A percentile compares a stretch with the other conserved stretches of the same genome.
Conservation (phyloP, 2,888 invertebrate species). For the Shargacucullia verbasci region DNA sequence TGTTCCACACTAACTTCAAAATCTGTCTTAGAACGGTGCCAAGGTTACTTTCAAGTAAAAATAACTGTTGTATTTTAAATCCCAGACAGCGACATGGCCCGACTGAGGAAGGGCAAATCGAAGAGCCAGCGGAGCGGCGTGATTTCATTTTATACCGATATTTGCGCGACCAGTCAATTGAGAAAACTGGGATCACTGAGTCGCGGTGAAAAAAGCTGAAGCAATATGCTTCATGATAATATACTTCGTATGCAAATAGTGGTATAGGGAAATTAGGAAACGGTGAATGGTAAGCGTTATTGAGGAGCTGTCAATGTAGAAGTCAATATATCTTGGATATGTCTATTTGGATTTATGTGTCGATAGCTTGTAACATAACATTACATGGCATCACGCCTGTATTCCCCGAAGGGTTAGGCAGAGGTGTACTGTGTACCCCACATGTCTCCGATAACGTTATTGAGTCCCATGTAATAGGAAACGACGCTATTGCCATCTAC, state of each 20-base stretch:
- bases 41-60: constrained; percentile 27
- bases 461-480: too few relatives aligned
- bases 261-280: too few relatives aligned
- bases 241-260: not conserved
- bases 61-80: constrained; percentile 35
- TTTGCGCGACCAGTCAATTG: constrained; percentile 48
- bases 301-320: too few relatives aligned
- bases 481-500: too few relatives aligned
- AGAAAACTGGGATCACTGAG: constrained; percentile 44
- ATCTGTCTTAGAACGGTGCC: constrained; percentile 1
- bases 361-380: too few relatives aligned
- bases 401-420: too few relatives aligned
- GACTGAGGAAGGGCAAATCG: constrained; percentile 28
- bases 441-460: too few relatives aligned
- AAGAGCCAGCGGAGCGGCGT: constrained; percentile 23
- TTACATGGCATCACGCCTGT: too few relatives aligned
- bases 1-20: not conserved
- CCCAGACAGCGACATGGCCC: constrained; percentile 28
- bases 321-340: too few relatives aligned
- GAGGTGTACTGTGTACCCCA: too few relatives aligned
- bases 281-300: too few relatives aligned
- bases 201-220: constrained; percentile 14
- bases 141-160: constrained; percentile 50
- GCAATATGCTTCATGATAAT: not conserved
- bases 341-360: too few relatives aligned